phyloP scores from a whole-genome alignment of 2,797 vertebrate species.

The Oryzias dopingdopingensis region DNA sequence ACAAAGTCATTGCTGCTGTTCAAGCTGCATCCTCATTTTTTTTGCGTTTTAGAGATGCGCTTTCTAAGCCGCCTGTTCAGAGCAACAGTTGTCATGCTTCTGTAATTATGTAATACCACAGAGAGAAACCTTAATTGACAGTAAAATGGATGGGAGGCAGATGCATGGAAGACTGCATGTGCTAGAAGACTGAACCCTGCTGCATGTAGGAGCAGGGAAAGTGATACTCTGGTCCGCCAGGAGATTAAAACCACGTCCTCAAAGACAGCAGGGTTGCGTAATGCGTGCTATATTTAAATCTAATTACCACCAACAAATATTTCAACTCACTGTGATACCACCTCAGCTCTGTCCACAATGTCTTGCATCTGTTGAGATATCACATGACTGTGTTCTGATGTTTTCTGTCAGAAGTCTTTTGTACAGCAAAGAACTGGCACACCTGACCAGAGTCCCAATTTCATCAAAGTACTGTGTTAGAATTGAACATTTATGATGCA shows the following conservation, averaged over 20 bases:
- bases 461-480: conserved; percentile 83
- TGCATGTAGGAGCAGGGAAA: conserved; percentile 14
- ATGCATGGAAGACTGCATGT: conserved; percentile 21
- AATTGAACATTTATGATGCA: conserved; percentile 67
- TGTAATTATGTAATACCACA: conserved; percentile 52
- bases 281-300: conserved; percentile 64
- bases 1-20: conserved; percentile 35
- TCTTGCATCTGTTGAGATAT: conserved; percentile 72
- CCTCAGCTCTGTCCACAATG: conserved; percentile 44
- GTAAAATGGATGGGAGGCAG: conserved; percentile 34
- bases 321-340: conserved; percentile 19
- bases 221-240: conserved; percentile 24
- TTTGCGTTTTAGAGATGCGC: conserved; percentile 32
- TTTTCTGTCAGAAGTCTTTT: conserved; percentile 52
- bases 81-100: conserved; percentile 60
- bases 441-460: conserved; percentile 76
- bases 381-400: conserved; percentile 41
- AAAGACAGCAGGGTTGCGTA: conserved; percentile 65
- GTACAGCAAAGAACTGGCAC: conserved; percentile 27
- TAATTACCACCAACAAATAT: conserved; percentile 43
- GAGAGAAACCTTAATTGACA: conserved; percentile 51
- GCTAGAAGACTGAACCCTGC: conserved; percentile 23
- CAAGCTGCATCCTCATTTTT: conserved; percentile 31
- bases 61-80: conserved; percentile 28
- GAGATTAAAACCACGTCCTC: conserved; percentile 58